phyloP scores from a whole-genome alignment of 2,797 vertebrate genomes.

The Myripristis murdjan region DNA sequence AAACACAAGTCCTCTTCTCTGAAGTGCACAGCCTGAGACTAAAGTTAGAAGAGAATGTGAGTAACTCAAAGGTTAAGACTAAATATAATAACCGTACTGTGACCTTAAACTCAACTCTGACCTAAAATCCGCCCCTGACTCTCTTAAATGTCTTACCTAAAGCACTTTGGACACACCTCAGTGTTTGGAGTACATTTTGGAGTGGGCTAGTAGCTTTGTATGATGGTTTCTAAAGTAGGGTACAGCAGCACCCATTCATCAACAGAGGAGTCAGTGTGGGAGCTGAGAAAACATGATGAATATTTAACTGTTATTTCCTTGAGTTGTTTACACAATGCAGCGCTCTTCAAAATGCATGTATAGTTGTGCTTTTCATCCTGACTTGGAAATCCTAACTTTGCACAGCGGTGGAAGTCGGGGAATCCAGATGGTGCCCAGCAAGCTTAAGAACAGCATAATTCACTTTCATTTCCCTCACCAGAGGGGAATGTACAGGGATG shows the following conservation, averaged over 20 bases:
- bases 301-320: too few species aligned
- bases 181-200: too few species aligned
- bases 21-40: constrained; percentile 28
- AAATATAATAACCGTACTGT: constrained; percentile 66
- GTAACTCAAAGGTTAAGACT: constrained; percentile 56
- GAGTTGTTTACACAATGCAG: neutral
- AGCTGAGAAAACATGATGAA: too few species aligned
- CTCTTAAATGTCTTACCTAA: constrained; percentile 6
- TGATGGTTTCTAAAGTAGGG: neutral
- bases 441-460: too few species aligned
- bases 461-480: too few species aligned
- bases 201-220: neutral
- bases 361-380: neutral
- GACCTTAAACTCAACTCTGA: constrained; percentile 62
- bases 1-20: constrained; percentile 9
- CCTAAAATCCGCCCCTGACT: constrained; percentile 33
- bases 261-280: neutral
- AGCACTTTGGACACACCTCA: too few species aligned
- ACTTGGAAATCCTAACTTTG: too few species aligned
- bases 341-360: neutral
- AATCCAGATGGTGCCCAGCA: too few species aligned
- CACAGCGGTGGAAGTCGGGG: too few species aligned
- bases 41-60: constrained; percentile 43
- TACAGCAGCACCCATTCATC: neutral
- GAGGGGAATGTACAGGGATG: neutral